phyloP scores from a whole-genome alignment of 2,797 vertebrate genomes.

The Euphonia xanthogaster region DNA sequence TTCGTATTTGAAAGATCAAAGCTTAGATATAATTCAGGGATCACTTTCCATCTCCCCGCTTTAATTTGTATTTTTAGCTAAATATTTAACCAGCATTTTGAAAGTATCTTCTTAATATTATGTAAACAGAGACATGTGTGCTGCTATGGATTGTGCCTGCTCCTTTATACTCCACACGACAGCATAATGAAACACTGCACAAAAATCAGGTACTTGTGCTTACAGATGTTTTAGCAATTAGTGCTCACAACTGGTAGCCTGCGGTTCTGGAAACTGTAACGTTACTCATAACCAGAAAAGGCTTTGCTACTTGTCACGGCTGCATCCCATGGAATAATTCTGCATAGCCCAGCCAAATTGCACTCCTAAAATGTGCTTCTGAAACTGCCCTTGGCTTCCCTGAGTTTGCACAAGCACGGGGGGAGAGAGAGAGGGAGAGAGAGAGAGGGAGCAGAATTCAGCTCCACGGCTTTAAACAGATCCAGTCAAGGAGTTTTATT shows the following conservation, averaged over 20 bases:
- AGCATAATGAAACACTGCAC: conserved; percentile 14
- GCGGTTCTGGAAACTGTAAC: conserved; percentile 53
- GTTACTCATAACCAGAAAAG: conserved; percentile 59
- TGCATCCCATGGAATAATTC: conserved; percentile 62
- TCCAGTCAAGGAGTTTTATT: conserved; percentile 48
- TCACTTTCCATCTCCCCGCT: conserved; percentile 18
- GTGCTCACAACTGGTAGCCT: conserved; percentile 50
- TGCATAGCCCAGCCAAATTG: conserved; percentile 41
- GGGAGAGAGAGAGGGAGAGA: neutral
- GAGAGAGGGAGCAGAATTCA: neutral
- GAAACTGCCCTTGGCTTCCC: neutral
- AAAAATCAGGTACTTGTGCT: conserved; percentile 53
- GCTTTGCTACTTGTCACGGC: conserved; percentile 36
- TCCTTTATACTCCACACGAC: neutral
- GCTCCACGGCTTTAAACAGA: conserved; percentile 28
- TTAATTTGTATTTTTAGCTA: conserved; percentile 49
- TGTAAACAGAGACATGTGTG: neutral
- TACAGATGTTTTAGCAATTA: conserved; percentile 71
- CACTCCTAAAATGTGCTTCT: conserved; percentile 12
- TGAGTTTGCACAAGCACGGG: neutral
- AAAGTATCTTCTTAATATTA: conserved; percentile 29
- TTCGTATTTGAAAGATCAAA: conserved; percentile 31
- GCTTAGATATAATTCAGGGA: conserved; percentile 23
- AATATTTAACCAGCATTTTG: conserved; percentile 55
- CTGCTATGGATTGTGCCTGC: neutral